Conservation (phyloP, 1,140 invertebrate genomes). For the Akabosia matsudoensis region DNA sequence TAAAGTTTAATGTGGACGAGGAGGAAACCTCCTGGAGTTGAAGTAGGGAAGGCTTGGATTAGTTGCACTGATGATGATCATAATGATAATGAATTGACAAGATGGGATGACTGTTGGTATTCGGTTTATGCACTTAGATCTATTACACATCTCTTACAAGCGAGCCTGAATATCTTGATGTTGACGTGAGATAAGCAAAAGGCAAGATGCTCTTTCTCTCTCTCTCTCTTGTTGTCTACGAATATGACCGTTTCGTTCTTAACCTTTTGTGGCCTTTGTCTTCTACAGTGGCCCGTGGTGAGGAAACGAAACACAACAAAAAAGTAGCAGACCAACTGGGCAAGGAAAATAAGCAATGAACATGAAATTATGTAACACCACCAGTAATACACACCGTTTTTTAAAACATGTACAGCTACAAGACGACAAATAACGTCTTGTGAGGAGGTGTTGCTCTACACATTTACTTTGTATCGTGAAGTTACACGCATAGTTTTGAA, state of each 20-base stretch:
- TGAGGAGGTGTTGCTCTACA: background rate
- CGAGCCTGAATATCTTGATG: slow-evolving; percentile 8
- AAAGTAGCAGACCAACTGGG: background rate
- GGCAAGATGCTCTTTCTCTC: no score
- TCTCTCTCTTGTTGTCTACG: background rate
- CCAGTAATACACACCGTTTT: background rate
- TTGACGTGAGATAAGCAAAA: slow-evolving; percentile 15
- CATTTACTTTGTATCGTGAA: slow-evolving; percentile 1
- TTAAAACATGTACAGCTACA: no score
- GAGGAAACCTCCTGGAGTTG: background rate
- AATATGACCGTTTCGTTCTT: background rate
- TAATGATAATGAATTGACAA: slow-evolving; percentile 31
- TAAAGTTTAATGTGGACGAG: no score
- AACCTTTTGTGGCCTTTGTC: slow-evolving; percentile 22
- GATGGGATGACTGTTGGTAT: slow-evolving; percentile 29
- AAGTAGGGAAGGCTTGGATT: background rate
- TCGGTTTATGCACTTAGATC: background rate
- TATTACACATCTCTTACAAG: background rate
- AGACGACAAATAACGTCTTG: background rate
- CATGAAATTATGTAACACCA: background rate
- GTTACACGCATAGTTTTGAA: background rate
- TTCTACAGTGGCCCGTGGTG: slow-evolving; percentile 8
- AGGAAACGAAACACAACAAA: background rate
- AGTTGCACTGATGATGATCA: slow-evolving; percentile 1
- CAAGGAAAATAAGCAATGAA: no score